phyloP scores from a whole-genome alignment of 2,888 invertebrate genomes.

The Morpho deidamia region DNA sequence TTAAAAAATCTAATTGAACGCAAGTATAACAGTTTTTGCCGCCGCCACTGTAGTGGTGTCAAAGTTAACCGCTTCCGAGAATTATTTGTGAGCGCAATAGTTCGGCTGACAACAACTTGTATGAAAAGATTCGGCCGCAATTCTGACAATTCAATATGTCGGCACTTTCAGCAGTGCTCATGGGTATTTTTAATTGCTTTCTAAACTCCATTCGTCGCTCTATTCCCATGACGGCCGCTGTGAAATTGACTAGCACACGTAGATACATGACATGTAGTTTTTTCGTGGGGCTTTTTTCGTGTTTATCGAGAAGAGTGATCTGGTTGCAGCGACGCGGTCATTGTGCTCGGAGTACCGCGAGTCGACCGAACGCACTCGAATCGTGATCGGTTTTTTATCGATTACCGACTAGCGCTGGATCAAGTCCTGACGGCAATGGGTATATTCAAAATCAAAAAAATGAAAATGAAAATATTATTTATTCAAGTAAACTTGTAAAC shows the following conservation, averaged over 20 bases:
- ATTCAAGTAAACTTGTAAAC: no score
- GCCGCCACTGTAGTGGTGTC: slow-evolving; percentile 34
- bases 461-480: no score
- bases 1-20: slow-evolving; percentile 23
- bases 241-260: slow-evolving; percentile 76
- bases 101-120: slow-evolving; percentile 25
- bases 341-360: slow-evolving; percentile 41
- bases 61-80: slow-evolving; percentile 38
- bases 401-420: no score
- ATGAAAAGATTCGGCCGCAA: slow-evolving; percentile 40
- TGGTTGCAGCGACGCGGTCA: slow-evolving; percentile 48
- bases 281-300: slow-evolving; percentile 67
- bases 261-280: slow-evolving; percentile 78
- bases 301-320: slow-evolving; percentile 70
- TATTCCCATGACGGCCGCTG: slow-evolving; percentile 73
- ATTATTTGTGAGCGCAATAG: slow-evolving; percentile 21
- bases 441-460: no score
- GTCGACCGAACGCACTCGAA: no score
- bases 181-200: slow-evolving; percentile 74
- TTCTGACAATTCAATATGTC: slow-evolving; percentile 56
- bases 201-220: slow-evolving; percentile 69
- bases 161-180: slow-evolving; percentile 44
- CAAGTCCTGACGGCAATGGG: no score
- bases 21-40: slow-evolving; percentile 25
- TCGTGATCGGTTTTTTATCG: no score